Base-by-base conservation (phyloP, 1,140 invertebrate genomes). In the Cydia splendana region DNA sequence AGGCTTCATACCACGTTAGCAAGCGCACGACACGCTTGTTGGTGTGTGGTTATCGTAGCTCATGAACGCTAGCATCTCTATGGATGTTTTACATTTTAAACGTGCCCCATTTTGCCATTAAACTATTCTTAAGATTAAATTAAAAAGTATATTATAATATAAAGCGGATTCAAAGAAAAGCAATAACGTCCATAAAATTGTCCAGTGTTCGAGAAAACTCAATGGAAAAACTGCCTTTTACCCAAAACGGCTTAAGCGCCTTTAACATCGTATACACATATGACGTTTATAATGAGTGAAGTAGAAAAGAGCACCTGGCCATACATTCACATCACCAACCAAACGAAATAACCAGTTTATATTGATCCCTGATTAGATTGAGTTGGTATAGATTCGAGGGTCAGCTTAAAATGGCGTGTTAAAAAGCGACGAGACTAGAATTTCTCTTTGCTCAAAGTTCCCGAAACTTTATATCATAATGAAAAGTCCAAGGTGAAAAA, bases 401-500 rank as follows among this genome's bases (percentile, higher is more conserved):
- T 24, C 57, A 62, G 5, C 15, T 24, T 24, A 62, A 18, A 62
- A 2, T 62, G 57, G 57, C 10, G 2, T 18, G 18, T 1, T 24
- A 24, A 62, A 24, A 62, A n/a, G 2, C 18, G 7, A 20, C 45
- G 71, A 24, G 45, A 73, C 48, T 53, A 24, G 57, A 62, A 24
- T 62, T 13, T 62, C 24, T 20, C 20, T 24, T 62, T n/a, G 73
- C 24, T 75, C 20, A 57, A 71, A 65, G 71, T 77, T 75, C 24
- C 30, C 12, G 15, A 53, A 79, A 79, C 78, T 79, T 71, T 75
- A 76, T 79, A 79, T 79, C 76, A 79, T 76, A 79, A 57, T 65
- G 78, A 51, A 74, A 79, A 57, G 69, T 71, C 57, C 48, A 42
- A 65, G 75, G 78, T 74, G 78, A 79, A 79, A 79, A 79, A 76